phyloP scores from a whole-genome alignment of 2,113 vertebrate genomes.

The Xyliphius kryptos region DNA sequence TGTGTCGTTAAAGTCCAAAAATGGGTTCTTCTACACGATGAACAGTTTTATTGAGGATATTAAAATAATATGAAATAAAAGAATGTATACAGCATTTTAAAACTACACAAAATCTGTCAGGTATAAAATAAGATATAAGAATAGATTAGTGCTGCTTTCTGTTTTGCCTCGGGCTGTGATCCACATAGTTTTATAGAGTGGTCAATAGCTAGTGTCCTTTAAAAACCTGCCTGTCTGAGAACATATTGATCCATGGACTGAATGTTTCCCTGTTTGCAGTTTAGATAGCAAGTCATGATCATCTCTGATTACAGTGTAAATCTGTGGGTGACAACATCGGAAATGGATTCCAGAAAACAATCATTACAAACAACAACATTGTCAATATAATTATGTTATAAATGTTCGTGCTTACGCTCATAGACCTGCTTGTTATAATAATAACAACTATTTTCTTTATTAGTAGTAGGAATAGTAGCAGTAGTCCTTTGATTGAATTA shows the following conservation, averaged over 20 bases:
- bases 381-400: slow-evolving; percentile 3
- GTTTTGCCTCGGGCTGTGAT: background rate
- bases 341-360: slow-evolving; percentile 11
- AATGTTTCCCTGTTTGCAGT: slow-evolving; percentile 49
- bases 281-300: slow-evolving; percentile 49
- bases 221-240: slow-evolving; percentile 29
- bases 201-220: slow-evolving; percentile 36
- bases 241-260: slow-evolving; percentile 27
- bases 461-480: too few relatives aligned
- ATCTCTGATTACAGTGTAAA: slow-evolving; percentile 52
- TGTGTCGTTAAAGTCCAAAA: too few relatives aligned
- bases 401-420: slow-evolving; percentile 30
- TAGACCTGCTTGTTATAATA: too few relatives aligned
- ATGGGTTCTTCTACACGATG: too few relatives aligned
- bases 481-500: too few relatives aligned
- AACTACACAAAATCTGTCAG: too few relatives aligned
- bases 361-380: too few relatives aligned
- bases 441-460: too few relatives aligned
- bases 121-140: background rate
- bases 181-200: slow-evolving; percentile 27
- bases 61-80: too few relatives aligned
- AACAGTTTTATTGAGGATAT: too few relatives aligned
- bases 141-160: background rate
- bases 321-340: slow-evolving; percentile 43
- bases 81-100: too few relatives aligned